A percentile compares a stretch with the other conserved stretches of the same genome.
Evolutionary conservation across 2,888 invertebrate genomes (phyloP).

Genomic region (Meteorus colon): DNA sequence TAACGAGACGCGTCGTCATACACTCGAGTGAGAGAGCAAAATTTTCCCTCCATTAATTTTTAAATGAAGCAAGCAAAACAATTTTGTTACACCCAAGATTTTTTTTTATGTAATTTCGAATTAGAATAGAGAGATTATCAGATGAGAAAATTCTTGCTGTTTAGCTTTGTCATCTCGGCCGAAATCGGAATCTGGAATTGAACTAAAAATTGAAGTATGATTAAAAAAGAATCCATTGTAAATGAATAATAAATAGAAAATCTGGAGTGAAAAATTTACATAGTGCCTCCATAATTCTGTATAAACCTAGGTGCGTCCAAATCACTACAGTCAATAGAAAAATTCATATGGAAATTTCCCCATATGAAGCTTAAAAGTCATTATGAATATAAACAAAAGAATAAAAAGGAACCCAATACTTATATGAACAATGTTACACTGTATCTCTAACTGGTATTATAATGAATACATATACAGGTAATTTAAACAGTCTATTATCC

Average conservation of each 20-base stretch:
- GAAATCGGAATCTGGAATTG: too few relatives aligned
- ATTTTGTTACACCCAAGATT: conserved; percentile 64
- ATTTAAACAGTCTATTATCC: neutral
- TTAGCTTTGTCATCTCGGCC: too few relatives aligned
- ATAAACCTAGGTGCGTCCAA: too few relatives aligned
- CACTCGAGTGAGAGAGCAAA: conserved; percentile 56
- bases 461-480: neutral
- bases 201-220: too few relatives aligned
- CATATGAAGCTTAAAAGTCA: neutral
- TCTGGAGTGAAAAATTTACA: too few relatives aligned
- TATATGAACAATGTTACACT: neutral
- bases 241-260: too few relatives aligned
- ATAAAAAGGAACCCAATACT: neutral
- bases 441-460: neutral
- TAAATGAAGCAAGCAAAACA: conserved; percentile 64
- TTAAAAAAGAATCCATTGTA: too few relatives aligned
- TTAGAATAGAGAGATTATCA: too few relatives aligned
- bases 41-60: conserved; percentile 55
- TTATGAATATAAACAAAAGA: neutral
- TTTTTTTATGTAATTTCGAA: conserved; percentile 31
- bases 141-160: too few relatives aligned
- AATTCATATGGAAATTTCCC: too few relatives aligned
- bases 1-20: neutral
- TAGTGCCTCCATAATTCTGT: too few relatives aligned
- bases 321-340: too few relatives aligned